A percentile compares a stretch with the other conserved stretches of the same genome.
Evolutionary conservation across 1,140 invertebrate species (phyloP).

Genomic region (Drosophila yakuba): DNA sequence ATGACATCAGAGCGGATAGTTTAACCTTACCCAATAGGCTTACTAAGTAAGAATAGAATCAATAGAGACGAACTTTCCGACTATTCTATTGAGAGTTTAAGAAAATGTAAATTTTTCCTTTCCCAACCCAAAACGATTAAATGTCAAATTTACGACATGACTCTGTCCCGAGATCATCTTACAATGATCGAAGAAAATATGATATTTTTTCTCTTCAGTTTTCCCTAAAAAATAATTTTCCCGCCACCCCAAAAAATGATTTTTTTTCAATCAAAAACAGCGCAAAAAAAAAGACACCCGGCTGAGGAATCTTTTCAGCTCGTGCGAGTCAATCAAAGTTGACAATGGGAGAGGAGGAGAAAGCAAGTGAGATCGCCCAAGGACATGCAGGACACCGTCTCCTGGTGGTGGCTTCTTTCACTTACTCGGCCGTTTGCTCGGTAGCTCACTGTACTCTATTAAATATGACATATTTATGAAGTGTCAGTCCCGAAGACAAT

Average conservation of each 20-base stretch:
- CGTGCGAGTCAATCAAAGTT: slow-evolving; percentile 72
- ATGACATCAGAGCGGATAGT: slow-evolving; percentile 24
- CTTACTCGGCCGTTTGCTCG: slow-evolving; percentile 21
- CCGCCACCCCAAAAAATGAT: slow-evolving; percentile 25
- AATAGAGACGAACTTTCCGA: not conserved
- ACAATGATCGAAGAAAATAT: slow-evolving; percentile 45
- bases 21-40: slow-evolving; percentile 19
- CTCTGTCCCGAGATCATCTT: slow-evolving; percentile 63
- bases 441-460: slow-evolving; percentile 71
- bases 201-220: slow-evolving; percentile 35
- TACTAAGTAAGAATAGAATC: slow-evolving; percentile 4
- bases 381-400: slow-evolving; percentile 35
- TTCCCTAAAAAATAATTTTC: slow-evolving; percentile 7
- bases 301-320: slow-evolving; percentile 35
- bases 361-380: slow-evolving; percentile 56
- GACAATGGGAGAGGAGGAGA: slow-evolving; percentile 46
- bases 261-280: slow-evolving; percentile 48
- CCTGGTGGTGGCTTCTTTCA: slow-evolving; percentile 48
- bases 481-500: slow-evolving; percentile 64
- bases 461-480: slow-evolving; percentile 85
- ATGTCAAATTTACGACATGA: slow-evolving; percentile 79
- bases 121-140: slow-evolving; percentile 60
- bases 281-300: slow-evolving; percentile 64
- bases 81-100: not conserved
- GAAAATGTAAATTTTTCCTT: slow-evolving; percentile 27